Percentiles rank a stretch among this genome's conserved stretches.
Conservation (phyloP, 2,888 invertebrate species). For the Allacma fusca region DNA sequence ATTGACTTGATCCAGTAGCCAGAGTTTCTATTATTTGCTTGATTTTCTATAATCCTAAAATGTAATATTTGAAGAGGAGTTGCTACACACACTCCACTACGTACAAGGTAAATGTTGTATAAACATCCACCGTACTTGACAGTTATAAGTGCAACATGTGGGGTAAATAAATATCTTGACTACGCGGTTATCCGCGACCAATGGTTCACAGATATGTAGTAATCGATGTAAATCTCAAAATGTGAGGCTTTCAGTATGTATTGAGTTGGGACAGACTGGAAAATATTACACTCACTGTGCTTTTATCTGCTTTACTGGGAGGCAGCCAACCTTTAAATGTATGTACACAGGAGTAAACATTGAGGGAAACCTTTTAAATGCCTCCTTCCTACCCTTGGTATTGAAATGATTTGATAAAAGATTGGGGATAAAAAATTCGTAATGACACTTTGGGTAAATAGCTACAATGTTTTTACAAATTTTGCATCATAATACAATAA, state of each 20-base stretch:
- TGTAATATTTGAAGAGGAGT: conserved; percentile 37
- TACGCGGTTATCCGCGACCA: conserved; percentile 7
- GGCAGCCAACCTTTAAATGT: no score
- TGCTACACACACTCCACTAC: conserved; percentile 3
- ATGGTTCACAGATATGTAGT: neutral
- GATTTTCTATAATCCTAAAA: conserved; percentile 13
- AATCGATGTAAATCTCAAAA: no score
- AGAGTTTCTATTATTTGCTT: neutral
- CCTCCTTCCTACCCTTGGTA: no score
- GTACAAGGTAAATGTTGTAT: conserved; percentile 7
- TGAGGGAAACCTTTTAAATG: no score
- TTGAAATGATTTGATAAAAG: no score
- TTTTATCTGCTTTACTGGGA: no score
- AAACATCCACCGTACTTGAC: conserved; percentile 25
- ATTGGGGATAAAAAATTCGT: neutral
- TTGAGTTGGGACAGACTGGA: no score
- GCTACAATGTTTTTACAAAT: conserved; percentile 14
- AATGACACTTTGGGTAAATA: conserved; percentile 14
- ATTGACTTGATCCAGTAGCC: conserved; percentile 3
- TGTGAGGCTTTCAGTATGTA: no score
- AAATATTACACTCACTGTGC: no score
- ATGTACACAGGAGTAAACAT: no score
- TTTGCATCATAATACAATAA: conserved; percentile 6
- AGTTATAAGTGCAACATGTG: conserved; percentile 28
- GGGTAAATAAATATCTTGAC: conserved; percentile 23